Evolutionary conservation across 1,140 invertebrate species (phyloP), one percentile per base, ranked within the genome.

Genomic region (Hirudo medicinalis): DNA sequence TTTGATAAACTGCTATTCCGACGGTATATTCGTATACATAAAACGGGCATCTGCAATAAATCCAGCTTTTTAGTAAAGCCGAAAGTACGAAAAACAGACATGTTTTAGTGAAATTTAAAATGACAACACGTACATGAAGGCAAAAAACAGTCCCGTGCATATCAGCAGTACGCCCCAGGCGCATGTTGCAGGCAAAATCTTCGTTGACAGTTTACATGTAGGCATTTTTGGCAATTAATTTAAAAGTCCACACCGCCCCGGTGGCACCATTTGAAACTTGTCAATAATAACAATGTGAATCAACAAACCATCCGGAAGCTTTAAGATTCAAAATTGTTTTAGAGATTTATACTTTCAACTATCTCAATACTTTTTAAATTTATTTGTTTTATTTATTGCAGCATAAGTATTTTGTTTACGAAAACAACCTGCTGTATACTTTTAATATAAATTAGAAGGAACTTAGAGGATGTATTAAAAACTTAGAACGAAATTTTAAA

Each of bases 81-180:
- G n/a, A 53, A 40, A 73, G 63, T 17, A 69, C 54, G 70, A 29
- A n/a, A 49, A 25, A 40, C 54, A 74, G 22, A 66, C 43, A 72
- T n/a, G 49, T 25, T 22, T 66, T 67, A 74, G n/a, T 68, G 40
- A 25, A 74, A 40, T 43, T 43, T 40, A 69, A 71, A 67, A 75
- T 75, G n/a, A 72, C 49, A 43, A 73, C 54, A 92, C 91, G 94
- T 86, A 95, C 92, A 93, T 91, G 84, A 91, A 95, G 83, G 89
- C 91, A 85, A 95, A 97, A 87, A 97, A 97, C 76, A 93, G 86
- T 78, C 88, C 88, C 76, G 93, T 95, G 75, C 92, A 91, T 78
- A 87, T 87, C 78, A 97, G 84, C 76, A 97, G 86, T 78, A 97
- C 85, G 74, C 88, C 88, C 94, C 94, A 98, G 79, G 94, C 94